Conservation (phyloP, 2,113 vertebrate species). For the Lota lota region DNA sequence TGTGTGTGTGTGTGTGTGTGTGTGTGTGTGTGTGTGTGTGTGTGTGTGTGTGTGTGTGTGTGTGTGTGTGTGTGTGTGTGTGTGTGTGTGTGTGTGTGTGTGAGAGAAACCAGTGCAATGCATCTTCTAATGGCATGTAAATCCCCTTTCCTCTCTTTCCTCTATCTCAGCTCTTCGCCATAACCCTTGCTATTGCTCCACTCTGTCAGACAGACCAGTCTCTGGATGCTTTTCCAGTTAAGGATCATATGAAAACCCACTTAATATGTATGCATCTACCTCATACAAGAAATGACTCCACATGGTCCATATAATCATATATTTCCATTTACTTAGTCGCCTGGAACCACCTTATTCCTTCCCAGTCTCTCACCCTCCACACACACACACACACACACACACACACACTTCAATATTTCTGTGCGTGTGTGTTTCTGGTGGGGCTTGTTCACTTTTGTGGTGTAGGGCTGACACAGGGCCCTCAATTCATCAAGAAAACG, state of each 20-base stretch:
- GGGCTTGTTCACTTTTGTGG: neutral
- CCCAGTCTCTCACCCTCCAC: no score
- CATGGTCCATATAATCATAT: no score
- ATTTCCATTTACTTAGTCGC: no score
- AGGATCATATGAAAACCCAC: slow-evolving; percentile 4
- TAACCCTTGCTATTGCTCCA: slow-evolving; percentile 7
- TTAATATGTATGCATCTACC: neutral
- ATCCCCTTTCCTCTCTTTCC: slow-evolving; percentile 22
- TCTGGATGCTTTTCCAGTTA: slow-evolving; percentile 12
- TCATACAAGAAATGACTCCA: no score
- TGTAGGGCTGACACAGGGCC: neutral
- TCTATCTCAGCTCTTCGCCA: slow-evolving; percentile 11
- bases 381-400: no score
- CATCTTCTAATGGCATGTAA: slow-evolving; percentile 44
- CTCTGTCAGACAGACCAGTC: neutral
- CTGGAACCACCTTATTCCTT: no score
- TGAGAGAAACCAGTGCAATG: slow-evolving; percentile 15
- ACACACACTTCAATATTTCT: no score
- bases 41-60: no score
- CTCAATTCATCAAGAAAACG: slow-evolving; percentile 12
- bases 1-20: no score
- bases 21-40: no score
- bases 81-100: neutral
- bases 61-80: no score
- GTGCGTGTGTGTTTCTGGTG: neutral